phyloP scores from a whole-genome alignment of 1,140 invertebrate species.

The Cherax destructor region DNA sequence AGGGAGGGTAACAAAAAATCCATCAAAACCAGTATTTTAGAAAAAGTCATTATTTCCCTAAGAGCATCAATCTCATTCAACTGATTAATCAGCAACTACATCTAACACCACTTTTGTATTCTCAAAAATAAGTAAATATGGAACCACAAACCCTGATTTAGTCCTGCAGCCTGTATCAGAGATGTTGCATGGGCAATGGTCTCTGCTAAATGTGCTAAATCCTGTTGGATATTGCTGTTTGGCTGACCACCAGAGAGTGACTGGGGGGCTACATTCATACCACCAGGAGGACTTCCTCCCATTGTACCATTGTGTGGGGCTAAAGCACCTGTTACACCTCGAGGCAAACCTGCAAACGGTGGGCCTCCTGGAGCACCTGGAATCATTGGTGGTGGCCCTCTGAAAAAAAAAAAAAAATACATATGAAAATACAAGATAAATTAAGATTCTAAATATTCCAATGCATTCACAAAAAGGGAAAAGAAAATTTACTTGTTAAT shows the following conservation, averaged over 20 bases:
- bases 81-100: not conserved
- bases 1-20: no score
- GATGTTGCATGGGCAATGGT: slow-evolving; percentile 84
- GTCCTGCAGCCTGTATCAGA: slow-evolving; percentile 82
- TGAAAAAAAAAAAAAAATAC: not conserved
- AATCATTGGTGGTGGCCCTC: slow-evolving; percentile 60
- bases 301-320: slow-evolving; percentile 68
- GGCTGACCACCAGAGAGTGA: slow-evolving; percentile 49
- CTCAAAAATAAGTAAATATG: not conserved
- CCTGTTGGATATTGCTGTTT: slow-evolving; percentile 74
- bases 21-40: no score
- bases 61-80: no score
- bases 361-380: slow-evolving; percentile 62
- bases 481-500: no score
- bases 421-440: not conserved
- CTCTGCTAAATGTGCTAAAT: slow-evolving; percentile 81
- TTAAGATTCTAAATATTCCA: not conserved
- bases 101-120: not conserved
- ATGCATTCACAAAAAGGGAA: no score
- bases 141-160: slow-evolving; percentile 75
- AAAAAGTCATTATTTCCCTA: no score
- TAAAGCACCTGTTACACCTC: slow-evolving; percentile 52
- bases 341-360: slow-evolving; percentile 50
- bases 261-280: slow-evolving; percentile 30
- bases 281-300: slow-evolving; percentile 58